These are phyloP conservation scores for Adelosebastes latens DNA, from an alignment of 2,797 vertebrate species.

Conservation along the genomic window DNA sequence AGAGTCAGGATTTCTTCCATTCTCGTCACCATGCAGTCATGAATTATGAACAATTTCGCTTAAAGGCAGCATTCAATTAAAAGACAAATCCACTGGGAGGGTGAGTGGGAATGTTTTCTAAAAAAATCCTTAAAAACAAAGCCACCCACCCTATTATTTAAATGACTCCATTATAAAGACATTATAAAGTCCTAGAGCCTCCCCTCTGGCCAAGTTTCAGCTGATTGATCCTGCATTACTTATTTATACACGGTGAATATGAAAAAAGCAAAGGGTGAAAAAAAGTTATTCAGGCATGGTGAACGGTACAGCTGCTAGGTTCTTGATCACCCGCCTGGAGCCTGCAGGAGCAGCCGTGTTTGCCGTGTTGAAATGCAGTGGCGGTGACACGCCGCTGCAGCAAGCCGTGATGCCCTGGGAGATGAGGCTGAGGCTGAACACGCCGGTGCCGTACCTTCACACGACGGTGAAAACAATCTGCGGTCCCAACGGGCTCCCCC, in stretches of 20 bases:
- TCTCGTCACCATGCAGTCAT: slow-evolving; percentile 58
- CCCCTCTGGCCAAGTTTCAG: slow-evolving; percentile 57
- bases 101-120: slow-evolving; percentile 43
- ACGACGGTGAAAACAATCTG: slow-evolving; percentile 3
- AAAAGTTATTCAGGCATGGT: background rate
- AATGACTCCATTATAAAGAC: slow-evolving; percentile 56
- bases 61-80: slow-evolving; percentile 76
- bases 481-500: background rate
- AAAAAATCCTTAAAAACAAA: slow-evolving; percentile 58
- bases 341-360: slow-evolving; percentile 37
- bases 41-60: slow-evolving; percentile 76
- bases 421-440: slow-evolving; percentile 13
- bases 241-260: slow-evolving; percentile 72
- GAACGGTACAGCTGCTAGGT: slow-evolving; percentile 14
- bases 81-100: slow-evolving; percentile 44
- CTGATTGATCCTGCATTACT: slow-evolving; percentile 71
- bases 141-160: slow-evolving; percentile 52
- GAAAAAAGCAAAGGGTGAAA: background rate
- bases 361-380: slow-evolving; percentile 44
- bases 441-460: slow-evolving; percentile 12
- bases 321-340: slow-evolving; percentile 62
- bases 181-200: slow-evolving; percentile 45
- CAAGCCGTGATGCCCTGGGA: slow-evolving; percentile 10
- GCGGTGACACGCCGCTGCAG: slow-evolving; percentile 11
- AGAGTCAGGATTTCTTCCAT: slow-evolving; percentile 48